Percentiles rank a stretch among this genome's conserved stretches.
These are phyloP conservation scores for Kryphioiulus occultus DNA, from an alignment of 2,888 invertebrate species.

Conservation along the genomic window DNA sequence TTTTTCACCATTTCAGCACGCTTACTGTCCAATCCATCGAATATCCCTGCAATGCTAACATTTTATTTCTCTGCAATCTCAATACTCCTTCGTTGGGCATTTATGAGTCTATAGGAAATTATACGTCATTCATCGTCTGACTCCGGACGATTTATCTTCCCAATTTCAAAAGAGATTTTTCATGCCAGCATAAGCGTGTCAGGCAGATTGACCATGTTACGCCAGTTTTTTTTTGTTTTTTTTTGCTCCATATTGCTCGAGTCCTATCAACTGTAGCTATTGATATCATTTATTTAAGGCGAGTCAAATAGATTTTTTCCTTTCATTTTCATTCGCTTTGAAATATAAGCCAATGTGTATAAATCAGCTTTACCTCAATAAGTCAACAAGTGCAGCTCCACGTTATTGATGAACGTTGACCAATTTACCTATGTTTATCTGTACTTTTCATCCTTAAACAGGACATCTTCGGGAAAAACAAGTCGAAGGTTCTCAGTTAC, in stretches of 20 bases:
- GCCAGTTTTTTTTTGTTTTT: not conserved
- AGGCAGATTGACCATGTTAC: constrained; percentile 13
- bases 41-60: not conserved
- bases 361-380: constrained; percentile 22
- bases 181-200: constrained; percentile 2
- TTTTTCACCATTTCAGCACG: not conserved
- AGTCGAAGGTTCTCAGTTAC: no score
- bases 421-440: no score
- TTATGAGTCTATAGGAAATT: constrained; percentile 8
- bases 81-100: constrained; percentile 8
- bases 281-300: constrained; percentile 36
- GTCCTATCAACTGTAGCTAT: not conserved
- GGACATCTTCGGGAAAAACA: no score
- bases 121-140: constrained; percentile 2
- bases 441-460: no score
- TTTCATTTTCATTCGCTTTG: constrained; percentile 33
- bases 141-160: constrained; percentile 21
- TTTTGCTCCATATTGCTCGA: not conserved
- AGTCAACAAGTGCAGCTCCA: not conserved
- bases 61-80: not conserved
- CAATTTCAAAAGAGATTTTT: constrained; percentile 21
- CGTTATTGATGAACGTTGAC: not conserved
- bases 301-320: not conserved
- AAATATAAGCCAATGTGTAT: not conserved
- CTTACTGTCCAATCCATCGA: not conserved